These are phyloP conservation scores for Acrocephalus scirpaceus DNA, from an alignment of 2,797 vertebrate genomes.

Conservation along the genomic window DNA sequence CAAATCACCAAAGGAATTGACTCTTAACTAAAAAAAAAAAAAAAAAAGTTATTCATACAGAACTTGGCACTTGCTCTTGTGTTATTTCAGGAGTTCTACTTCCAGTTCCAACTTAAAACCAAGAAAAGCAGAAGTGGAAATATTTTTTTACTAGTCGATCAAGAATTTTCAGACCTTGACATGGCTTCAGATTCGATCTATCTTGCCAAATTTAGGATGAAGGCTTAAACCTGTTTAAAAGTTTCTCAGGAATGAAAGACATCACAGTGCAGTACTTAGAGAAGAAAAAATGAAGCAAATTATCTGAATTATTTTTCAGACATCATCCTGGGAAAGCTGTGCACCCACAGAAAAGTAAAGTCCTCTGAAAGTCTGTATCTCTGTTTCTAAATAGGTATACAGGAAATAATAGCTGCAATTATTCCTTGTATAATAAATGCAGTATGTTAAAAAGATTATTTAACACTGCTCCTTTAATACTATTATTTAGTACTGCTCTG, in stretches of 20 bases:
- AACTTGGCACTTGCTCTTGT: not conserved
- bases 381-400: not conserved
- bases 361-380: not conserved
- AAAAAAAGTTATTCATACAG: not conserved
- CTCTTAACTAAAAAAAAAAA: not conserved
- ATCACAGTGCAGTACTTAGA: not conserved
- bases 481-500: not conserved
- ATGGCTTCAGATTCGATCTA: not conserved
- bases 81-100: conserved; percentile 47
- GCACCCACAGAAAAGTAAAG: not conserved
- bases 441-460: not conserved
- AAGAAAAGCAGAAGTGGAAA: conserved; percentile 54
- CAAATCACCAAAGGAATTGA: conserved; percentile 7
- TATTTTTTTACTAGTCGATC: conserved; percentile 23
- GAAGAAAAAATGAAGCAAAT: not conserved
- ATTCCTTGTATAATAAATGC: not conserved
- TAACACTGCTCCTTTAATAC: not conserved
- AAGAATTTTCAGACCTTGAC: conserved; percentile 45
- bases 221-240: not conserved
- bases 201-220: conserved; percentile 5
- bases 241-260: conserved; percentile 5
- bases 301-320: not conserved
- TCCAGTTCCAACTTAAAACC: conserved; percentile 35
- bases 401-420: not conserved
- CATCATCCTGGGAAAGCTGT: not conserved